Conservation (phyloP, 2,888 invertebrate species). For the Hyposoter dolosus region DNA sequence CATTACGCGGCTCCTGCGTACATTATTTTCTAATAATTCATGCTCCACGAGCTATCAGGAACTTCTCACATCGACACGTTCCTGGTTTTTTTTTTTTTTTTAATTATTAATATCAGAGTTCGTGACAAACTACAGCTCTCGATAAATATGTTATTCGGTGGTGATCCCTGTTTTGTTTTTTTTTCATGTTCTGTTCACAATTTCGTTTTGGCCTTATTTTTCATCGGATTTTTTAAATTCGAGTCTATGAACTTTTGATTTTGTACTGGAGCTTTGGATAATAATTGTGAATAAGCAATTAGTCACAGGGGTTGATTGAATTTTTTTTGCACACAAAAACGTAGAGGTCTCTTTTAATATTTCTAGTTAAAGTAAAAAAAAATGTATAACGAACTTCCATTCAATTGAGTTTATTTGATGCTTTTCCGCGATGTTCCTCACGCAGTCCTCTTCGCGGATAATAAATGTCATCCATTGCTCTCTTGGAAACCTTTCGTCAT, state of each 20-base stretch:
- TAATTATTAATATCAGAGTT: too few species aligned
- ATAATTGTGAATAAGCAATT: background rate
- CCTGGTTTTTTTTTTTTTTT: background rate
- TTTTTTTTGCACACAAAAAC: background rate
- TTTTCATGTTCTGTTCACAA: background rate
- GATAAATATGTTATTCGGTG: too few species aligned
- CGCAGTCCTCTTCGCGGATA: background rate
- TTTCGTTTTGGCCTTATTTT: background rate
- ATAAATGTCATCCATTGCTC: slow-evolving; percentile 4
- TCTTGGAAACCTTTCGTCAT: slow-evolving; percentile 5
- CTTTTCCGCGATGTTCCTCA: slow-evolving; percentile 9
- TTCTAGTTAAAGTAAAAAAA: background rate
- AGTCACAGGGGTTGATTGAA: background rate
- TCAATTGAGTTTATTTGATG: background rate
- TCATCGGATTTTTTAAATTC: background rate
- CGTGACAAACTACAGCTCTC: too few species aligned
- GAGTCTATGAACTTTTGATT: background rate
- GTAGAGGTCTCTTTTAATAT: background rate
- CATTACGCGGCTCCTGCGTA: slow-evolving; percentile 16
- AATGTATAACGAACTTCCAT: slow-evolving; percentile 42
- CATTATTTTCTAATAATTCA: background rate
- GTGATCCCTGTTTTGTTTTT: too few species aligned
- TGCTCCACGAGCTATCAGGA: slow-evolving; percentile 5
- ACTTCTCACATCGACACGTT: slow-evolving; percentile 3
- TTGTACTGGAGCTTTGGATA: background rate